Evolutionary conservation across 2,888 invertebrate species (phyloP).

Genomic region (Andrena marginata): DNA sequence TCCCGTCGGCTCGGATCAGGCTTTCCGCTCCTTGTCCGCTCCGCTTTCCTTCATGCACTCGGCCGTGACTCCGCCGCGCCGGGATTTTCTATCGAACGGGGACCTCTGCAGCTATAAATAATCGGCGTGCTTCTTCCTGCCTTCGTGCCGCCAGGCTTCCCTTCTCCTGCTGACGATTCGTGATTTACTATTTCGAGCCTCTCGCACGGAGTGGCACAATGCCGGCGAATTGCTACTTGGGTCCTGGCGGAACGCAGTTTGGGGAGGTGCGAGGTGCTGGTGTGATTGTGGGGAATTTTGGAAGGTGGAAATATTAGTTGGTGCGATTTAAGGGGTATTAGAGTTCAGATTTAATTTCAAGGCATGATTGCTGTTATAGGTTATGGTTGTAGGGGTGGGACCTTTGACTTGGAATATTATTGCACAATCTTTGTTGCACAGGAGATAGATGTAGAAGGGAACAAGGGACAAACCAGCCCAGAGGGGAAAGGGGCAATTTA

Average conservation of each 20-base stretch:
- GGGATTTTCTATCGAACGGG: conserved; percentile 45
- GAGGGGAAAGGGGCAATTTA: no score
- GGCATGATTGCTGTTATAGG: no score
- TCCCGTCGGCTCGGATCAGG: conserved; percentile 74
- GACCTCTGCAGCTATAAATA: conserved; percentile 38
- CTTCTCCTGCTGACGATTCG: background rate
- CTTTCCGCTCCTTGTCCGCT: conserved; percentile 56
- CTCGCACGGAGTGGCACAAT: background rate
- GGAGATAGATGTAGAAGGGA: no score
- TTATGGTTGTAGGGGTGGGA: no score
- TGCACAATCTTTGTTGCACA: no score
- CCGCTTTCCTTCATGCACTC: conserved; percentile 32
- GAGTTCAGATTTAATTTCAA: no score
- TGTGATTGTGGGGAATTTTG: background rate
- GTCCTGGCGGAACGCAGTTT: background rate
- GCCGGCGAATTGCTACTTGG: background rate
- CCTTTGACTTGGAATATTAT: no score
- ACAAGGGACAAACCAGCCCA: no score
- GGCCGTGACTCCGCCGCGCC: conserved; percentile 7
- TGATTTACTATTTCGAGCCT: conserved; percentile 21
- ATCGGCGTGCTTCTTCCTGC: conserved; percentile 22
- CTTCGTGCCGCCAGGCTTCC: background rate
- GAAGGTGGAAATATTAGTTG: background rate
- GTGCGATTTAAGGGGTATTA: background rate
- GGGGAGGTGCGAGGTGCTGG: background rate